Conservation (phyloP, 2,888 invertebrate genomes). For the Temnothorax ravouxi region DNA sequence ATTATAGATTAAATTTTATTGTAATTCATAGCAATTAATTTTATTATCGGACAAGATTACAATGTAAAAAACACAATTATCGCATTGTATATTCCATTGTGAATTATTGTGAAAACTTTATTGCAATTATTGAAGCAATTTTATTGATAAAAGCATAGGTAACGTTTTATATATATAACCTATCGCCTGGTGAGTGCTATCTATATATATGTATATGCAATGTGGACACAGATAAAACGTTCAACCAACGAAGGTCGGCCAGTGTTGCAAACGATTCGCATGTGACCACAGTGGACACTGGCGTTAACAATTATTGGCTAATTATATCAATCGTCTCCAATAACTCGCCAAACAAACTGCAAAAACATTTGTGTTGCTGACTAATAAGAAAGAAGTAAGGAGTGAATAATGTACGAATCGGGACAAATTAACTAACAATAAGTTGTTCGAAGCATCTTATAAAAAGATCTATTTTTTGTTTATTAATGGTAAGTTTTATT, state of each 20-base stretch:
- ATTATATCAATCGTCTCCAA: not conserved
- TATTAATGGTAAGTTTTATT: not conserved
- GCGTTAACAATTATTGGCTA: slow-evolving; percentile 9
- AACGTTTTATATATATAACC: not conserved
- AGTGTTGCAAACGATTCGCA: not conserved
- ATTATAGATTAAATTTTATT: not conserved
- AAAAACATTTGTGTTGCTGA: not conserved
- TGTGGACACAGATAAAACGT: slow-evolving; percentile 20
- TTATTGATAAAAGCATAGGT: not conserved
- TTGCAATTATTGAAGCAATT: not conserved
- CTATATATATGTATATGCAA: slow-evolving; percentile 3
- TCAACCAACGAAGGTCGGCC: slow-evolving; percentile 20
- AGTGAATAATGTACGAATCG: not conserved
- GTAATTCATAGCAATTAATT: not conserved
- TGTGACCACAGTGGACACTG: not conserved
- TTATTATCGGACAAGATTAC: not conserved
- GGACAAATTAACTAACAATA: not conserved
- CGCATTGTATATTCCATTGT: not conserved
- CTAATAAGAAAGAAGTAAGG: not conserved
- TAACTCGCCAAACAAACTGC: not conserved
- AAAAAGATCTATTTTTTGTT: not conserved
- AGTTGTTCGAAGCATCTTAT: not conserved
- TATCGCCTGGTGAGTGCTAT: not conserved
- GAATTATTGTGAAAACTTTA: not conserved
- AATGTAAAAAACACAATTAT: not conserved